Percentiles rank a stretch among this genome's conserved stretches.
These are phyloP conservation scores for Plotosus lineatus DNA, from an alignment of 2,113 vertebrate genomes.

Conservation along the genomic window DNA sequence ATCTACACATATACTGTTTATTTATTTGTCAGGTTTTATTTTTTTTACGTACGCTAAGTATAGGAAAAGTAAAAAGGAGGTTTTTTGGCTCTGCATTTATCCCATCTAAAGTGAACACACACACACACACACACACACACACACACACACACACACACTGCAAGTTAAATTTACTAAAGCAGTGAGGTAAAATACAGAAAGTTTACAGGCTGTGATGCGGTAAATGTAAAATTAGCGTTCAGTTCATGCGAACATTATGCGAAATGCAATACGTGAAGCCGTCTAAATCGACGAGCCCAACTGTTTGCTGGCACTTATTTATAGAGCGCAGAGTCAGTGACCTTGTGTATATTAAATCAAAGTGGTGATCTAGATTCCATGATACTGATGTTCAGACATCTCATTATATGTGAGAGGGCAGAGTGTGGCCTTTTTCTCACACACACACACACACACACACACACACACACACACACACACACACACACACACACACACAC, in stretches of 20 bases:
- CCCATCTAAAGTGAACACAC: too few species aligned
- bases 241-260: background rate
- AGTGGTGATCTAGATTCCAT: background rate
- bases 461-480: too few species aligned
- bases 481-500: too few species aligned
- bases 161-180: background rate
- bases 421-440: background rate
- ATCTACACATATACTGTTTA: too few species aligned
- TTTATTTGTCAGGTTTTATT: too few species aligned
- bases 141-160: too few species aligned
- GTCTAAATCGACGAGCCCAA: background rate
- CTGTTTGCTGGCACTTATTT: conserved; percentile 3
- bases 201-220: background rate
- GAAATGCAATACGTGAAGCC: background rate
- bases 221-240: background rate
- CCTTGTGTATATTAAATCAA: background rate
- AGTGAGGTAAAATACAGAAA: background rate
- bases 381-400: background rate
- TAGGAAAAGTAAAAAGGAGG: too few species aligned
- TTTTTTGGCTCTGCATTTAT: too few species aligned
- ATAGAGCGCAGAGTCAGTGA: background rate
- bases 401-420: background rate
- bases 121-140: too few species aligned
- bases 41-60: too few species aligned
- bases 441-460: too few species aligned